These are phyloP conservation scores for Rhyacophila evoluta DNA, from an alignment of 2,888 invertebrate species.

Conservation along the genomic window DNA sequence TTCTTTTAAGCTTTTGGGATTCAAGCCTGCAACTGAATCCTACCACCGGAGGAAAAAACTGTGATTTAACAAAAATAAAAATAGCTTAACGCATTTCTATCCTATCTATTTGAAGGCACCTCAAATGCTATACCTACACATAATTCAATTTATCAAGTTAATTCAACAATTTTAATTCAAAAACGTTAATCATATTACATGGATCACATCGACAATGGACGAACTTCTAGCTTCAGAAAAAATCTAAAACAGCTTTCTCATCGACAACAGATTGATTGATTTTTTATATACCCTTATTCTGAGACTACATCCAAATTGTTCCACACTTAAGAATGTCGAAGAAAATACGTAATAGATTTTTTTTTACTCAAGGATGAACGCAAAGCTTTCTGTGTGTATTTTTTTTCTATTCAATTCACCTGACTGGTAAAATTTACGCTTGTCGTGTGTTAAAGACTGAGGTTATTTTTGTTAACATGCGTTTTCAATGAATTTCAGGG, in stretches of 20 bases:
- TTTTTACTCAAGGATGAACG: neutral
- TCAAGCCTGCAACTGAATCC: too few species aligned
- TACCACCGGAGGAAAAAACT: too few species aligned
- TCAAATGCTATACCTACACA: too few species aligned
- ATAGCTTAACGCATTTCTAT: too few species aligned
- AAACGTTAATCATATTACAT: neutral
- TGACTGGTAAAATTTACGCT: neutral
- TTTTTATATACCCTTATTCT: constrained; percentile 14
- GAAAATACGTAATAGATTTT: constrained; percentile 5
- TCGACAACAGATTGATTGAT: neutral
- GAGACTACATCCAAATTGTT: neutral
- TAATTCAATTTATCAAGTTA: too few species aligned
- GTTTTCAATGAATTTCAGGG: constrained; percentile 13
- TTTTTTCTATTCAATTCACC: neutral
- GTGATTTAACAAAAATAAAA: too few species aligned
- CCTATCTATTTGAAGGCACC: too few species aligned
- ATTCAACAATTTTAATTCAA: neutral
- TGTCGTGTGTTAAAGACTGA: neutral
- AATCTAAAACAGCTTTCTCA: constrained; percentile 1
- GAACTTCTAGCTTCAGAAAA: neutral
- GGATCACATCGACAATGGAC: neutral
- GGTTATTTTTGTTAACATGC: neutral
- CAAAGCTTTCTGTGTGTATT: neutral
- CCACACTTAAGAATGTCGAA: constrained; percentile 18
- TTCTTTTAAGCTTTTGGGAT: too few species aligned